A percentile compares a stretch with the other conserved stretches of the same genome.
Evolutionary conservation across 2,888 invertebrate species (phyloP).

Genomic region (Lordiphosa fenestrarum): DNA sequence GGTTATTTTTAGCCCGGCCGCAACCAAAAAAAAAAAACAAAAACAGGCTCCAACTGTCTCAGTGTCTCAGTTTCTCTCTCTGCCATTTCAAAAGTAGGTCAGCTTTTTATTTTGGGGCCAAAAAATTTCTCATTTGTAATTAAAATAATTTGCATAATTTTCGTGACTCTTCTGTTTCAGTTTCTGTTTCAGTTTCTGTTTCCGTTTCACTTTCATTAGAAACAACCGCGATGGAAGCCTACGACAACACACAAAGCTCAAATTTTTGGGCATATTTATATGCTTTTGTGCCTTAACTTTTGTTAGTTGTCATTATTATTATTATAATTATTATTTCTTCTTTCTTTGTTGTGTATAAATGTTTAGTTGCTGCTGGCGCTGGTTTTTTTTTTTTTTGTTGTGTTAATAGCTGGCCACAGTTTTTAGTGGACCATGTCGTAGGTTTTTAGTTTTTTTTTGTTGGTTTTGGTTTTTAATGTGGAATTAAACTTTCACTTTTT

Average conservation of each 20-base stretch:
- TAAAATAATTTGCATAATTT: conserved; percentile 77
- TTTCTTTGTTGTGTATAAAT: conserved; percentile 32
- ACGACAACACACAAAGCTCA: conserved; percentile 56
- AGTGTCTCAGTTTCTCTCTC: conserved; percentile 51
- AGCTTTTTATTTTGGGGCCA: conserved; percentile 35
- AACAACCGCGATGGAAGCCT: conserved; percentile 48
- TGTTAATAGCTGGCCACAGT: conserved; percentile 62
- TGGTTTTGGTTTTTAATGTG: conserved; percentile 55
- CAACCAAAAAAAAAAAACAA: too few species aligned
- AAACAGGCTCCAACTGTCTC: conserved; percentile 41
- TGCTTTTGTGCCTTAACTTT: background rate
- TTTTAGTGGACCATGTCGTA: conserved; percentile 75
- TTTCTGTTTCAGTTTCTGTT: conserved; percentile 9
- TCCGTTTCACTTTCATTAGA: conserved; percentile 77
- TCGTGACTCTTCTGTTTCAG: conserved; percentile 32
- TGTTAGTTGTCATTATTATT: conserved; percentile 20
- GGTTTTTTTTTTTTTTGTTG: conserved; percentile 45
- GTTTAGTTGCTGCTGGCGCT: conserved; percentile 25
- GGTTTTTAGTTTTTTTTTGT: conserved; percentile 36
- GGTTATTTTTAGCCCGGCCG: conserved; percentile 58
- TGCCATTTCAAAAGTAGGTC: conserved; percentile 71
- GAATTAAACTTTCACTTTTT: conserved; percentile 79
- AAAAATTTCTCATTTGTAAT: conserved; percentile 64
- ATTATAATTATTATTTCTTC: conserved; percentile 36
- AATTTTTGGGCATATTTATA: conserved; percentile 9